phyloP scores from a whole-genome alignment of 2,113 vertebrate species.

The Oreamnos americanus region DNA sequence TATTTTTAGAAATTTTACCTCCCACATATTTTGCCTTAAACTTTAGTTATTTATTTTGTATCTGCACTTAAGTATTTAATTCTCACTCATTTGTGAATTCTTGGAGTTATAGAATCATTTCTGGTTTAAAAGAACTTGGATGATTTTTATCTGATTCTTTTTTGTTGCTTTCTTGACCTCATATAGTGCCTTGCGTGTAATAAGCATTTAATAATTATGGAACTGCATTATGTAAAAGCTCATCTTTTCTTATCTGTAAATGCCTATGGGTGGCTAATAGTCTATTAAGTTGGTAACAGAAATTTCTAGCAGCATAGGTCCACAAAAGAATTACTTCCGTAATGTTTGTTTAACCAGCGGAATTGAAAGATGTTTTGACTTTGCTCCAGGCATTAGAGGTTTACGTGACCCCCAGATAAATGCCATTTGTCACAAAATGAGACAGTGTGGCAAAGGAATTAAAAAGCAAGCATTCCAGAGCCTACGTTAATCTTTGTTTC shows the following conservation, averaged over 20 bases:
- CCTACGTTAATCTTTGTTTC: background rate
- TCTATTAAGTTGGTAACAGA: background rate
- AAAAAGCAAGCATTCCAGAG: background rate
- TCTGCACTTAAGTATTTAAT: background rate
- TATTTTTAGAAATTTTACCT: background rate
- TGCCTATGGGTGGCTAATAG: background rate
- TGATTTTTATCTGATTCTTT: background rate
- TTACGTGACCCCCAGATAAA: background rate
- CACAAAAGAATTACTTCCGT: background rate
- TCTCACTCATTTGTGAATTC: background rate
- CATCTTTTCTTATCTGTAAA: background rate
- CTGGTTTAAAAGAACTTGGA: background rate
- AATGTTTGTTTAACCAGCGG: background rate
- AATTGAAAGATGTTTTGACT: background rate
- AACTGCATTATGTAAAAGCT: conserved; percentile 1
- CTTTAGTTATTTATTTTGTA: background rate
- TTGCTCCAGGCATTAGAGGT: background rate
- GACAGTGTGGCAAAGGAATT: background rate
- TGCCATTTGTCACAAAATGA: background rate
- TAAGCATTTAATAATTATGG: background rate
- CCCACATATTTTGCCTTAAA: background rate
- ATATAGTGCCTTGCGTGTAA: background rate
- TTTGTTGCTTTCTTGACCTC: background rate
- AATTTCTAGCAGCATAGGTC: background rate
- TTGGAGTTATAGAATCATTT: background rate